Evolutionary conservation across 2,797 vertebrate genomes (phyloP), one percentile per base, ranked within the genome.

Genomic region (Halcyon leucocephala): DNA sequence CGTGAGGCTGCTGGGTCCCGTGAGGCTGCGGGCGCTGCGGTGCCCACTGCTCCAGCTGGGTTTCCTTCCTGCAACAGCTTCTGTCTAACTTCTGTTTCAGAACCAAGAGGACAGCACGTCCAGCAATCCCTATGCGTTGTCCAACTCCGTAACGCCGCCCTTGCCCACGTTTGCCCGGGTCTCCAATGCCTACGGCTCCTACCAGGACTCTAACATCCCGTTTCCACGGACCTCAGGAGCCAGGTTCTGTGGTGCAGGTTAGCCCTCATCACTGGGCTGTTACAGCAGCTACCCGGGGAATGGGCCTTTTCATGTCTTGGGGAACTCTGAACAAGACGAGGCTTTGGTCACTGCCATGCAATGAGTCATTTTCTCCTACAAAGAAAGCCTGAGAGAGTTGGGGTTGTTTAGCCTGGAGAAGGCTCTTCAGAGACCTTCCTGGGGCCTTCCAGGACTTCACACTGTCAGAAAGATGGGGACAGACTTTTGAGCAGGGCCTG

Each of bases 171-270:
- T 99, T 9, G 99, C 99, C 14, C 98, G 99, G 6, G 99, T 99
- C 92, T 98, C 98, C 96, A 99, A 99, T 82, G 99, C 99, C 3
- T 99, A 99, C 8, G 99, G 99, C 25, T 99, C 99, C 20, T 99
- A 99, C 90, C 99, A 98, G 92, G 99, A 99, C 46, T 99, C 99
- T 29, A 99, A 99, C 96, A 99, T 99, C 96, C 99, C 99, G 0
- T 99, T 99, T 91, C 99, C 99, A 41, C 98, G 99, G 25, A 99
- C 99, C 10, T 99, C 99, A 1, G 99, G 99, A 41, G 99, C 99
- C 49, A 99, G 99, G 69, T 99, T 99, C 97, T 99, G 99, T 80
- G 99, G 99, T 86, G 99, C 99, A 98, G 99, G 99, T 99, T 52
- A 94, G 97, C 89, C 33, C 79, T 6, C 26, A 29, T 72, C 19